Evolutionary conservation across 2,113 vertebrate genomes (phyloP).

Genomic region (Megaceryle maxima): DNA sequence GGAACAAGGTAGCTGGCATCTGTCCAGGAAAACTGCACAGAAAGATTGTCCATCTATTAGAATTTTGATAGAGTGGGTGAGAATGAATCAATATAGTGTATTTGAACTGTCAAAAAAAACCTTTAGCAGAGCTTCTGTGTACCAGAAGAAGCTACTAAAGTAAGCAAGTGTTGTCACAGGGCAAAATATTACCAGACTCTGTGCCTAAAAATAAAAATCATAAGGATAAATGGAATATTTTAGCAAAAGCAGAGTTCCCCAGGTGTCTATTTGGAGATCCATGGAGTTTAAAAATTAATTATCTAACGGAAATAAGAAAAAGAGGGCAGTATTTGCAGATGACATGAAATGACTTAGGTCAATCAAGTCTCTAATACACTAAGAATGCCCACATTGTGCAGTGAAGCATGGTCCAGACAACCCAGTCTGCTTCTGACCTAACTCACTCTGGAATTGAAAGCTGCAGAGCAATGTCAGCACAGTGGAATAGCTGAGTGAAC

Average conservation of each 20-base stretch:
- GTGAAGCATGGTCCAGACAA: background rate
- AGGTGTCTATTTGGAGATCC: rapidly evolving
- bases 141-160: background rate
- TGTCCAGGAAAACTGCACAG: background rate
- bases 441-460: background rate
- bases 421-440: background rate
- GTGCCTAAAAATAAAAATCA: background rate
- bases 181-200: background rate
- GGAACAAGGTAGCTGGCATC: background rate
- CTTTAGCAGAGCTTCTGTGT: background rate
- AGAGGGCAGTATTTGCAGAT: background rate
- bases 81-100: background rate
- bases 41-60: background rate
- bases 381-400: background rate
- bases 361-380: background rate
- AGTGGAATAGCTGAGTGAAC: background rate
- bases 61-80: background rate
- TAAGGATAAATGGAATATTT: background rate
- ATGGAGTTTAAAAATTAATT: background rate
- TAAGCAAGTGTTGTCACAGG: background rate
- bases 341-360: background rate
- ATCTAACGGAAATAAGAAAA: background rate
- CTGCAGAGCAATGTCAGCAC: background rate
- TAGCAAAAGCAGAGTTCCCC: background rate
- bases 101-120: background rate